Evolutionary conservation across 2,888 invertebrate species (phyloP).

Genomic region (Chymomyza amoena): DNA sequence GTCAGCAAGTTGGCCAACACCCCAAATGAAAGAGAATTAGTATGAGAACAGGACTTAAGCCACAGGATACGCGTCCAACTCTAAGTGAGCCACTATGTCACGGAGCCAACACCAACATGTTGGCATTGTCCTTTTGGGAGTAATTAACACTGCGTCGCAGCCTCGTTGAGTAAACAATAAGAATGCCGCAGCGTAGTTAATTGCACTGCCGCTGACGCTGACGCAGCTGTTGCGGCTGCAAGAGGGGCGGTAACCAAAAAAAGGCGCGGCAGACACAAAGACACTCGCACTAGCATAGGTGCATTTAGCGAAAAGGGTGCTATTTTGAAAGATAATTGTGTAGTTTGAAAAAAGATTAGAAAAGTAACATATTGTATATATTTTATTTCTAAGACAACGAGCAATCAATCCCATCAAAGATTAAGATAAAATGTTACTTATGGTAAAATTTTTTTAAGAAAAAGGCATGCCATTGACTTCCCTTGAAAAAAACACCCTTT

Average conservation of each 20-base stretch:
- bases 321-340: neutral
- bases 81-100: slow-evolving; percentile 70
- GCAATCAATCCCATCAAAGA: no score
- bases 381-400: no score
- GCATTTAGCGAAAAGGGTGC: neutral
- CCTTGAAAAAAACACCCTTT: no score
- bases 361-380: no score
- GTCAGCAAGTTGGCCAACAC: slow-evolving; percentile 30
- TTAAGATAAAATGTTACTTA: no score
- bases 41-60: neutral
- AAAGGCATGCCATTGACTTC: no score
- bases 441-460: no score
- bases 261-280: neutral
- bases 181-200: neutral
- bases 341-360: no score
- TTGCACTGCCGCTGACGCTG: neutral
- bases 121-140: slow-evolving; percentile 45
- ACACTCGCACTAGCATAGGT: neutral
- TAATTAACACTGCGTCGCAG: slow-evolving; percentile 63
- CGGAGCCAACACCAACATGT: slow-evolving; percentile 20
- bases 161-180: slow-evolving; percentile 49
- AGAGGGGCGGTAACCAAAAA: neutral
- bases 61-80: slow-evolving; percentile 7
- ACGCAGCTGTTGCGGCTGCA: neutral
- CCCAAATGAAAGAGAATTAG: no score